Conservation (phyloP, 2,888 invertebrate genomes). For the Pandemis heparana region DNA sequence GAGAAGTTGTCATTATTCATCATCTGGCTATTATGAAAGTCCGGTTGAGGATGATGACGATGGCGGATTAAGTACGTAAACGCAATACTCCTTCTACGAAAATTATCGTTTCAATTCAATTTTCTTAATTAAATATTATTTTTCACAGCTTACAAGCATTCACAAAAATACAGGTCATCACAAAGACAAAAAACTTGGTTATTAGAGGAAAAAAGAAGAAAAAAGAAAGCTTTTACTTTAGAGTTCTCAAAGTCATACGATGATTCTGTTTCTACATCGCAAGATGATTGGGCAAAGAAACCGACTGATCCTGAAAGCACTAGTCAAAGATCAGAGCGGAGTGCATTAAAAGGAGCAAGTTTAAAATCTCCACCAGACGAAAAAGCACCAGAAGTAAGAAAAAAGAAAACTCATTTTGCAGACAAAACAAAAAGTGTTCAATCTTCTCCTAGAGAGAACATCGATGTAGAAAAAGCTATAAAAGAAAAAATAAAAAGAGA, state of each 20-base stretch:
- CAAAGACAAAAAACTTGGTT: constrained; percentile 85
- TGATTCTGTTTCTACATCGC: constrained; percentile 82
- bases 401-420: constrained; percentile 81
- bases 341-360: constrained; percentile 61
- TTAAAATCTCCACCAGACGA: constrained; percentile 76
- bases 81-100: neutral
- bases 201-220: constrained; percentile 89
- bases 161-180: constrained; percentile 78
- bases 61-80: constrained; percentile 78
- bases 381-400: constrained; percentile 68
- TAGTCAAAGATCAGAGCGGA: constrained; percentile 69
- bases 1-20: constrained; percentile 89
- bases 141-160: constrained; percentile 79
- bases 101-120: neutral
- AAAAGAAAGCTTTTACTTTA: constrained; percentile 91
- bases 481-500: constrained; percentile 76
- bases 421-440: constrained; percentile 78
- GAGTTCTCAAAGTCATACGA: constrained; percentile 88
- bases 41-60: constrained; percentile 89
- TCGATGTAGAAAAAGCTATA: constrained; percentile 73
- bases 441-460: constrained; percentile 74
- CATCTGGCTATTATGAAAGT: constrained; percentile 91
- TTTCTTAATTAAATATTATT: constrained; percentile 4
- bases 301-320: constrained; percentile 64
- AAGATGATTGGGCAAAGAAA: constrained; percentile 79